These are phyloP conservation scores for Calyptommatus sinebrachiatus DNA, from an alignment of 2,113 vertebrate genomes.

Conservation along the genomic window DNA sequence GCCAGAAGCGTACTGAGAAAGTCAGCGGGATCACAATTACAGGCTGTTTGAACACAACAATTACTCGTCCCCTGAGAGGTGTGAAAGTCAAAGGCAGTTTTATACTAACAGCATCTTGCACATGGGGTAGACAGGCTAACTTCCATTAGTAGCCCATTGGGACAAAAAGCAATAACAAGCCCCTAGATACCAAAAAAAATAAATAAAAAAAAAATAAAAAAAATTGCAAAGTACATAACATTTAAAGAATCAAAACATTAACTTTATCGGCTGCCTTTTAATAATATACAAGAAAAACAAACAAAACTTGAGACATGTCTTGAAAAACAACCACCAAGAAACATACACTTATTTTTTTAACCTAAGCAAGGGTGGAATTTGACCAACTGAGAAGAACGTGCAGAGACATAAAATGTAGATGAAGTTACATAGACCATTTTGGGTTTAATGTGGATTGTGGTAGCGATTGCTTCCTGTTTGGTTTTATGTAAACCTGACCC, in stretches of 20 bases:
- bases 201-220: too few species aligned
- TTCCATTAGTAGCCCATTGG: slow-evolving; percentile 78
- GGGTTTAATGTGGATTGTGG: slow-evolving; percentile 72
- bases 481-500: slow-evolving; percentile 74
- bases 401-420: slow-evolving; percentile 72
- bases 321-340: slow-evolving; percentile 56
- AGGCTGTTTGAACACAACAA: slow-evolving; percentile 88
- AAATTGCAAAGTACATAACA: slow-evolving; percentile 77
- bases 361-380: slow-evolving; percentile 66
- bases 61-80: slow-evolving; percentile 77
- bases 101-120: slow-evolving; percentile 83
- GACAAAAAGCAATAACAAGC: slow-evolving; percentile 71
- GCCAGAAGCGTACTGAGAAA: slow-evolving; percentile 85
- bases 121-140: slow-evolving; percentile 81
- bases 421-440: slow-evolving; percentile 72
- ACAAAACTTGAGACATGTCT: slow-evolving; percentile 37
- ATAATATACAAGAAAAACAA: slow-evolving; percentile 40
- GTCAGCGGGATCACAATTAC: slow-evolving; percentile 86
- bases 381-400: slow-evolving; percentile 62
- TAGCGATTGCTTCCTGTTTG: slow-evolving; percentile 74
- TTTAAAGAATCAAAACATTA: slow-evolving; percentile 68
- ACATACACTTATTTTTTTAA: slow-evolving; percentile 57
- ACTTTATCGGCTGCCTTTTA: slow-evolving; percentile 54
- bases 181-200: slow-evolving; percentile 73
- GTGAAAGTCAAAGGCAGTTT: slow-evolving; percentile 86